A percentile compares a stretch with the other conserved stretches of the same genome.
Evolutionary conservation across 2,888 invertebrate genomes (phyloP).

Genomic region (Pammene fasciana): DNA sequence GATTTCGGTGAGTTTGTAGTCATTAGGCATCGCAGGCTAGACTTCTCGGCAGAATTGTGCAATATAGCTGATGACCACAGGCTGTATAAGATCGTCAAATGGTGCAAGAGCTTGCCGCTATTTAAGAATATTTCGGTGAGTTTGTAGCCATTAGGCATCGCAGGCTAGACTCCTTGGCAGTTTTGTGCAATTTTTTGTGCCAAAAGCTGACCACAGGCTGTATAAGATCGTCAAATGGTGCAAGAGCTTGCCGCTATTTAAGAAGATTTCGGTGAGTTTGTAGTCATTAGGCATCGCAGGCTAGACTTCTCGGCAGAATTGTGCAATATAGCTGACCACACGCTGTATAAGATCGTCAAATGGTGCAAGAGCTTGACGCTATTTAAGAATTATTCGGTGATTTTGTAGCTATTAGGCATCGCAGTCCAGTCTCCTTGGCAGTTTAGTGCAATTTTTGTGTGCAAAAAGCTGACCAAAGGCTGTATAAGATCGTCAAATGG

Average conservation of each 20-base stretch:
- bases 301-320: constrained; percentile 94
- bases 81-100: constrained; percentile 98
- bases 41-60: constrained; percentile 94
- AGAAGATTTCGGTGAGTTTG: constrained; percentile 87
- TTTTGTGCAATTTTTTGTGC: constrained; percentile 95
- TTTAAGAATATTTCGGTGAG: constrained; percentile 91
- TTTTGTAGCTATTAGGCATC: too few relatives aligned
- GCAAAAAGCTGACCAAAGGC: constrained; percentile 97
- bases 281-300: constrained; percentile 85
- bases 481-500: constrained; percentile 99
- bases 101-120: constrained; percentile 98
- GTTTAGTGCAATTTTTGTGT: constrained; percentile 95
- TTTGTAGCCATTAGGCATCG: too few relatives aligned
- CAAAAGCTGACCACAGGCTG: constrained; percentile 97
- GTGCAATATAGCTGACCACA: constrained; percentile 97
- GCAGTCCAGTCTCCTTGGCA: constrained; percentile 93
- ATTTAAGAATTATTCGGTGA: constrained; percentile 91
- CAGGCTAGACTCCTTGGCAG: constrained; percentile 94
- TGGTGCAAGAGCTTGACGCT: constrained; percentile 99
- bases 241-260: constrained; percentile 97
- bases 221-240: constrained; percentile 99
- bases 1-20: constrained; percentile 80
- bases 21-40: constrained; percentile 88
- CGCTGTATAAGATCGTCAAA: constrained; percentile 98
- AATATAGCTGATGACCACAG: constrained; percentile 98